A percentile compares a stretch with the other conserved stretches of the same genome.
These are phyloP conservation scores for Thereva unica DNA, from an alignment of 2,888 invertebrate genomes.

Conservation along the genomic window DNA sequence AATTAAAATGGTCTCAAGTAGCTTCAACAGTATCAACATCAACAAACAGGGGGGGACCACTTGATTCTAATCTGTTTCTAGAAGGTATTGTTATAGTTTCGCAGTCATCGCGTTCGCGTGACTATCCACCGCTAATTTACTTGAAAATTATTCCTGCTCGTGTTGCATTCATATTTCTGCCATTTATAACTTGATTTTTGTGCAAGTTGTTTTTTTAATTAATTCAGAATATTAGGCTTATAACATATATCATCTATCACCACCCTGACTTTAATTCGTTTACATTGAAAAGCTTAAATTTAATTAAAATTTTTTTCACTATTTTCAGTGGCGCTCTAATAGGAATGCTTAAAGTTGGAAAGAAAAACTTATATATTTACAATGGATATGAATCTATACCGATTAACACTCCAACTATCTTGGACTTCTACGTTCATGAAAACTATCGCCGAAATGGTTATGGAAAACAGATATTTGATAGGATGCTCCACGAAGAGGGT, in stretches of 20 bases:
- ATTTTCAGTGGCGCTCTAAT: constrained; percentile 72
- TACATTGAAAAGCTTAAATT: background rate
- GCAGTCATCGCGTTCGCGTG: constrained; percentile 39
- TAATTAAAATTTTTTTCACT: constrained; percentile 38
- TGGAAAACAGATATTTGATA: constrained; percentile 82
- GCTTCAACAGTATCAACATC: too few relatives aligned
- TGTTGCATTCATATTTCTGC: constrained; percentile 15
- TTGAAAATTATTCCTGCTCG: constrained; percentile 28
- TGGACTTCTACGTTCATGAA: constrained; percentile 91
- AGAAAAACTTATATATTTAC: constrained; percentile 85
- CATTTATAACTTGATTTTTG: constrained; percentile 19
- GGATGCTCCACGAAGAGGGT: constrained; percentile 78
- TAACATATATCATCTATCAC: too few relatives aligned
- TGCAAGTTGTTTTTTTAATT: constrained; percentile 12
- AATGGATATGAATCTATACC: constrained; percentile 74
- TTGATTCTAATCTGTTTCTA: too few relatives aligned
- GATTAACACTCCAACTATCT: constrained; percentile 80
- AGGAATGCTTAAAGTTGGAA: constrained; percentile 87
- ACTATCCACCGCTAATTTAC: constrained; percentile 37
- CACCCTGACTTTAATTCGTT: too few relatives aligned
- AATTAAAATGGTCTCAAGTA: constrained; percentile 11
- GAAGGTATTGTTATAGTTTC: constrained; percentile 1
- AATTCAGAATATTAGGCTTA: too few relatives aligned
- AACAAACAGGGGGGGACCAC: too few relatives aligned
- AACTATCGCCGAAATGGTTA: constrained; percentile 82